Conservation (phyloP, 2,888 invertebrate species). For the Monoplex corrugatus region DNA sequence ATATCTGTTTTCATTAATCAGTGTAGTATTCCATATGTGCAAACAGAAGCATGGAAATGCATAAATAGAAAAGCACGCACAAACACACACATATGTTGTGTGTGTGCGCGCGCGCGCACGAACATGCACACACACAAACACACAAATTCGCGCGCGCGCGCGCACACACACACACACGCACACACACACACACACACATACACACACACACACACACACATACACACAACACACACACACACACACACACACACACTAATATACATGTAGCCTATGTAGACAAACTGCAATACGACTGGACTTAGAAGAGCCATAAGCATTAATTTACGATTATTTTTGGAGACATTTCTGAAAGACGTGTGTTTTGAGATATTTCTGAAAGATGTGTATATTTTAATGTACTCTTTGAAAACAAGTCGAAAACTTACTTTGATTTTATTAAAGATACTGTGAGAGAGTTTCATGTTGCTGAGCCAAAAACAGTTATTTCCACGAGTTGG, state of each 20-base stretch:
- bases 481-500: too few species aligned
- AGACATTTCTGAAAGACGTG: background rate
- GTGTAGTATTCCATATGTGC: background rate
- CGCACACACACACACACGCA: constrained; percentile 1
- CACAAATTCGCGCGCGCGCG: background rate
- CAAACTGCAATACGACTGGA: too few species aligned
- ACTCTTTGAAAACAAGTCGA: background rate
- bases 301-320: background rate
- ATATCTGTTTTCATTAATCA: background rate
- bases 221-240: background rate
- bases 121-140: background rate
- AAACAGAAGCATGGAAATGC: background rate
- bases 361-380: too few species aligned
- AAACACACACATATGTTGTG: background rate
- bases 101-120: background rate
- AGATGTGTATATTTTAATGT: background rate
- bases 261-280: background rate
- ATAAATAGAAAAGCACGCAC: background rate
- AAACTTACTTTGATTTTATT: too few species aligned
- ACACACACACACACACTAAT: background rate
- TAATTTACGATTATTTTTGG: background rate
- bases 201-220: constrained; percentile 18
- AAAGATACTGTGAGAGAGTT: too few species aligned
- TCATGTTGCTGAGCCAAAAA: too few species aligned
- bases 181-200: constrained; percentile 1